Evolutionary conservation across 30 jellyfish, hydroid and myxozoan species (phyloP).

Genomic region (Turritopsis rubra): DNA sequence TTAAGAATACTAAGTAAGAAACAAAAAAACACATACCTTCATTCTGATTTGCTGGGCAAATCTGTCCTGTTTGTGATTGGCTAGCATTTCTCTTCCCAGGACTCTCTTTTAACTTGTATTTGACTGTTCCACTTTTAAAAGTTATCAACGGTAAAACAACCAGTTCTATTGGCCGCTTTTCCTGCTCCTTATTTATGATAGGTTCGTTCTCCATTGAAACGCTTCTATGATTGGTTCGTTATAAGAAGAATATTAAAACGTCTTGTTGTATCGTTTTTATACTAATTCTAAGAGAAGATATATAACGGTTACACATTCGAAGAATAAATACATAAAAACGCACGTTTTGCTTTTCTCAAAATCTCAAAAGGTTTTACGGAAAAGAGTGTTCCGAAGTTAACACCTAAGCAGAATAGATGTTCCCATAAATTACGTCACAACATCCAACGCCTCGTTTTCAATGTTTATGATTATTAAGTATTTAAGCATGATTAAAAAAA

Average conservation of each 20-base stretch:
- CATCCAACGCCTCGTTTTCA: no score
- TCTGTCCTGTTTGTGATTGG: background rate
- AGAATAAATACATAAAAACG: no score
- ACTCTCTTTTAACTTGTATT: slow-evolving; percentile 10
- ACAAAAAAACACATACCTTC: background rate
- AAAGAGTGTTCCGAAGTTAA: no score
- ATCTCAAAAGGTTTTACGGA: no score
- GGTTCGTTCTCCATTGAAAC: background rate
- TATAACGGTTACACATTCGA: background rate
- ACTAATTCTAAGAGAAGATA: background rate
- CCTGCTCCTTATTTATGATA: background rate
- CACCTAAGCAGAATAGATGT: no score
- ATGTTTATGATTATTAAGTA: no score
- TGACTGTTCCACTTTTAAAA: slow-evolving; percentile 37
- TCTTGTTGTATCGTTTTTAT: background rate
- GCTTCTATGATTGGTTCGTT: background rate
- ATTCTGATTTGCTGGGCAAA: background rate
- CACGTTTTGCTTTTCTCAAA: no score
- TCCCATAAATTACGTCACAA: no score
- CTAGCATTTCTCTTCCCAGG: background rate
- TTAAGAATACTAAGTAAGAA: no score
- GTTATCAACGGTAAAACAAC: slow-evolving; percentile 25
- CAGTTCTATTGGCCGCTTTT: background rate
- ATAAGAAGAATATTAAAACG: background rate
- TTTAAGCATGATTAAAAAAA: no score